Evolutionary conservation across 2,797 vertebrate genomes (phyloP), one percentile per base, ranked within the genome.

Genomic region (Oophaga sylvatica): DNA sequence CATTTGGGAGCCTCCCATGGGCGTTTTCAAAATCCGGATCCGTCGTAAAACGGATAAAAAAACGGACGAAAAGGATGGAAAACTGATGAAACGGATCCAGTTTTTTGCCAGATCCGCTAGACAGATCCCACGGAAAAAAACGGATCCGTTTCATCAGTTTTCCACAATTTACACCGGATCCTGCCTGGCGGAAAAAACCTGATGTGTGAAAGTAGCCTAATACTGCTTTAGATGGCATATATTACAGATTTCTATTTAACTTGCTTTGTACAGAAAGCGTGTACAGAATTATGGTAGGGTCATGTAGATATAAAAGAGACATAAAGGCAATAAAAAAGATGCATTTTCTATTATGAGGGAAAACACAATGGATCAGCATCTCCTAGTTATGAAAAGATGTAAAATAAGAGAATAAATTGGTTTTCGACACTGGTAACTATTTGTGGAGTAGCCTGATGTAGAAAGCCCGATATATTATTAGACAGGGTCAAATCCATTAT

Each of bases 401-500:
- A 53, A 53, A 41, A 76, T n/a, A 48, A 13, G 45, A 48, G 11
- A 13, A 3, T 48, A 48, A 75, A n/a, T 48, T 75, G 71, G 41
- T 48, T 35, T 41, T 20, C 41, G 41, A 19, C 31, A 20, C 35
- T 73, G 41, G 31, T 35, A 73, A 45, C 17, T 20, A 45, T 13
- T 20, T 75, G 41, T 22, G 15, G 48, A 56, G 22, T n/a, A 53
- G 22, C 13, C 73, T 77, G 53, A 53, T 77, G 48, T 48, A 20
- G 11, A 17, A 53, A 53, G 45, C 53, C 73, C 56, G 22, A 41
- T 41, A 75, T 75, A 48, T 75, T 48, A 75, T 48, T 48, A 56
- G 73, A 53, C 48, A 20, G 71, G 71, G 41, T 76, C 41, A 76
- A 53, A 15, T 53, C 45, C 73, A 77, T 77, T 77, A 77, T 53